phyloP scores from a whole-genome alignment of 64 coral and sea anemone genomes.

The Acropora tenuis region DNA sequence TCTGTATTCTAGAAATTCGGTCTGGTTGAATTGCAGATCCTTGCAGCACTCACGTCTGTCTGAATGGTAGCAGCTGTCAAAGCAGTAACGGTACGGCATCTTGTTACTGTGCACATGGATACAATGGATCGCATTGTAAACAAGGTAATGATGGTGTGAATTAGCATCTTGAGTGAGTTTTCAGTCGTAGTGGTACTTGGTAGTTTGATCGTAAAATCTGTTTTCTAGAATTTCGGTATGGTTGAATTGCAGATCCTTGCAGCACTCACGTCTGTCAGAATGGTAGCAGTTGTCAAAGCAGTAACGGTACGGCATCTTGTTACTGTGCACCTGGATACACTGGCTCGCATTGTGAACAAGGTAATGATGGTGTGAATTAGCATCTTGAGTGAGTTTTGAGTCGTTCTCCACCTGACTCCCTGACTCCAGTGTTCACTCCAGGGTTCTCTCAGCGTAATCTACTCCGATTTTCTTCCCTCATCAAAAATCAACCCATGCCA shows the following conservation, averaged over 20 bases:
- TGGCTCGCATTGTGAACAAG: neutral
- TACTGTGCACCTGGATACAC: neutral
- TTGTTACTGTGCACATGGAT: conserved; percentile 1
- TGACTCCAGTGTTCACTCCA: no score
- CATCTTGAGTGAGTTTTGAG: no score
- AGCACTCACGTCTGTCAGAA: neutral
- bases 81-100: neutral
- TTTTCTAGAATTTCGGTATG: neutral
- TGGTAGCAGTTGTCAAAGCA: neutral
- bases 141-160: neutral
- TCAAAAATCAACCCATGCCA: no score
- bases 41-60: neutral
- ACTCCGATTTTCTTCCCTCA: no score
- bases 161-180: no score
- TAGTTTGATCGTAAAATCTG: neutral
- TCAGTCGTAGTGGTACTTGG: no score
- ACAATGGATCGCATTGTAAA: neutral
- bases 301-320: neutral
- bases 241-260: neutral
- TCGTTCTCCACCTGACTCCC: no score
- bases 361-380: neutral
- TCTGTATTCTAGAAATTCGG: neutral
- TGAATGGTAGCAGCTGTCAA: neutral
- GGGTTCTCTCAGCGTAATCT: no score
- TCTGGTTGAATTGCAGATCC: neutral